Evolutionary conservation across 2,113 vertebrate genomes (phyloP).

Genomic region (Formicarius rufipectus): DNA sequence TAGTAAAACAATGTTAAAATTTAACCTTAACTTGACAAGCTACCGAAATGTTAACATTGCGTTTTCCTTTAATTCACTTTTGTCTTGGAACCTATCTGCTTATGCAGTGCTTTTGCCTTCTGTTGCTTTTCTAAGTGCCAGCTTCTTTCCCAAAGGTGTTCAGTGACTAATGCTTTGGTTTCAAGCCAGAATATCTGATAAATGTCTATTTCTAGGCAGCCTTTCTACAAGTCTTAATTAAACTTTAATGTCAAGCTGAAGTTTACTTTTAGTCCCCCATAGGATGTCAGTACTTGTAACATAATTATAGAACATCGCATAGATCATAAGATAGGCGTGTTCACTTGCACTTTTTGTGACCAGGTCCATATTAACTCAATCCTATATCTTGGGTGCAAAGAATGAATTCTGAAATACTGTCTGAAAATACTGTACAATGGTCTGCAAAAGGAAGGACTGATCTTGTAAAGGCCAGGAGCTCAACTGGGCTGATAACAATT

Average conservation of each 20-base stretch:
- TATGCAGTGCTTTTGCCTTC: conserved; percentile 77
- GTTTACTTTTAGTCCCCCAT: conserved; percentile 70
- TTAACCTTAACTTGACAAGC: conserved; percentile 26
- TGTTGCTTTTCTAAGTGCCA: conserved; percentile 80
- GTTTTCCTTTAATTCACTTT: conserved; percentile 69
- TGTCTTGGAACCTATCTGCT: conserved; percentile 74
- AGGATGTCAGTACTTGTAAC: conserved; percentile 18
- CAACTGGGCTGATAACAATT: background rate
- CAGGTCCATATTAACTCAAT: background rate
- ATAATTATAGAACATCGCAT: background rate
- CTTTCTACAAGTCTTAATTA: conserved; percentile 81
- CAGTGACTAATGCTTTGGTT: conserved; percentile 83
- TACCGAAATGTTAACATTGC: conserved; percentile 54
- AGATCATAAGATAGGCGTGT: background rate
- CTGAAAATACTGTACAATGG: background rate
- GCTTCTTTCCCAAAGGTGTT: conserved; percentile 81
- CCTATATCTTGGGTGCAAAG: background rate
- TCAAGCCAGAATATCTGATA: conserved; percentile 82
- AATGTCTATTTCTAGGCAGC: conserved; percentile 78
- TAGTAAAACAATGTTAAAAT: conserved; percentile 34
- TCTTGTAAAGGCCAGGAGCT: background rate
- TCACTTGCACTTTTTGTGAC: background rate
- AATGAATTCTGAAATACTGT: background rate
- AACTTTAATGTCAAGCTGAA: conserved; percentile 80
- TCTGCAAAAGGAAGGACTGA: background rate